phyloP scores from a whole-genome alignment of 2,888 invertebrate species.

The Drosophila leonis region DNA sequence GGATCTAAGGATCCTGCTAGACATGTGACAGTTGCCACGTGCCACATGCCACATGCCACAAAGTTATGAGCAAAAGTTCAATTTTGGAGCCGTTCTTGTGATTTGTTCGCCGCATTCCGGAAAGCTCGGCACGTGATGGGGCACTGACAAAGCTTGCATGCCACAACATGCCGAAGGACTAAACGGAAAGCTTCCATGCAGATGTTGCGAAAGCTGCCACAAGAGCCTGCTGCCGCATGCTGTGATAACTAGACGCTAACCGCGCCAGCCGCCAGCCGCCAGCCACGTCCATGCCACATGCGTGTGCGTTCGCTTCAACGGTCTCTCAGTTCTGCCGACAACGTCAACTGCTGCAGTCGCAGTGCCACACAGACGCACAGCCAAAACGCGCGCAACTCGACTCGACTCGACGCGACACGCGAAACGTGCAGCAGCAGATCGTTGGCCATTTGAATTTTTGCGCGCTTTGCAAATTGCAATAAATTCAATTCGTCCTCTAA shows the following conservation, averaged over 20 bases:
- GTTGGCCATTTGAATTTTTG: conserved; percentile 46
- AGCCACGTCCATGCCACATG: conserved; percentile 39
- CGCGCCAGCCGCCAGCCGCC: conserved; percentile 21
- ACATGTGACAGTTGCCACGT: conserved; percentile 8
- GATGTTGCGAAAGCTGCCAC: conserved; percentile 53
- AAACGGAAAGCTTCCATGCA: conserved; percentile 52
- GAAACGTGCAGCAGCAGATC: conserved; percentile 36
- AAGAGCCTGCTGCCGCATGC: conserved; percentile 59
- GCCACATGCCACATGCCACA: conserved; percentile 15
- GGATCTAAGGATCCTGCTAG: conserved; percentile 8
- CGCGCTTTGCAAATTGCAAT: conserved; percentile 41
- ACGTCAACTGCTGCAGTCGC: conserved; percentile 77
- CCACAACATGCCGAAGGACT: conserved; percentile 35
- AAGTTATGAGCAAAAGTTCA: conserved; percentile 3
- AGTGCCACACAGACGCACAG: conserved; percentile 53
- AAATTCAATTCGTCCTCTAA: conserved; percentile 17
- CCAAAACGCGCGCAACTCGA: conserved; percentile 15
- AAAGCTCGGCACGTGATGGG: conserved; percentile 55
- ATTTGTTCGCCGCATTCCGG: conserved; percentile 66
- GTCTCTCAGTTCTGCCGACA: conserved; percentile 68
- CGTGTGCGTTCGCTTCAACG: conserved; percentile 42
- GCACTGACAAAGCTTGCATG: conserved; percentile 49
- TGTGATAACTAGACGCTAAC: conserved; percentile 53
- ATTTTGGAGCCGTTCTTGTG: conserved; percentile 52
- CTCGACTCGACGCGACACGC: not conserved